Base-by-base conservation (phyloP, 2,113 vertebrate species). In the Campylomormyrus numenius region DNA sequence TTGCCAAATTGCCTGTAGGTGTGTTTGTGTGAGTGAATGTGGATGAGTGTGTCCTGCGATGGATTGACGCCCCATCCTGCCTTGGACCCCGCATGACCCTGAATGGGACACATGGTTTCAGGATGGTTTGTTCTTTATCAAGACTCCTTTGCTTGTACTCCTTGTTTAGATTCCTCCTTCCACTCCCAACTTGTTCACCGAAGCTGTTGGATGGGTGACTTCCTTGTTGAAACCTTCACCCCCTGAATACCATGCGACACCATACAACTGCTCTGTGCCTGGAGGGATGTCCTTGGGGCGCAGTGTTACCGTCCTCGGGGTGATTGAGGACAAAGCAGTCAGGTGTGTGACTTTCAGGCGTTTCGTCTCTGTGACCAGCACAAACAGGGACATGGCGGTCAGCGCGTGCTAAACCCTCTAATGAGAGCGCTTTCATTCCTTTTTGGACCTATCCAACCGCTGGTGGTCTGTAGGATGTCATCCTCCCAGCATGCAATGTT, bases 251-350 rank as follows among this genome's bases (percentile, higher is more conserved):
- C 91, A 96, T 95, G 1, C 53, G 0, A 2, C 95, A 1, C 95
- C 96, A 3, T 96, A 92, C 87, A 92, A 90, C 88, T 90, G 92
- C 9, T 0, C 66, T 24, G 94, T 96, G 56, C 42, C 5, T 0
- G 93, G 93, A 0, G 95, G 95, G 13, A 52, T 96, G 83, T 93
- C 88, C 89, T 93, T 94, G 1, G 92, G 91, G 49, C 94, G 87
- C 90, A 87, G 11, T 27, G 90, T 96, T 89, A 62, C 89, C 0
- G 5, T 96, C n/a, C 89, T 90, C 0, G 95, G 96, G 27, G 84
- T 8, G 0, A 7, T 95, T 56, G 87, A 90, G 85, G 90, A 91
- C 58, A 0, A 7, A 0, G 94, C 95, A 45, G 31, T 89, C 2
- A 93, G 92, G 95, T 96, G 24, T 17, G 48, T 15, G 74, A 80